Evolutionary conservation across 2,888 invertebrate species (phyloP).

Genomic region (Acrobasis repandana): DNA sequence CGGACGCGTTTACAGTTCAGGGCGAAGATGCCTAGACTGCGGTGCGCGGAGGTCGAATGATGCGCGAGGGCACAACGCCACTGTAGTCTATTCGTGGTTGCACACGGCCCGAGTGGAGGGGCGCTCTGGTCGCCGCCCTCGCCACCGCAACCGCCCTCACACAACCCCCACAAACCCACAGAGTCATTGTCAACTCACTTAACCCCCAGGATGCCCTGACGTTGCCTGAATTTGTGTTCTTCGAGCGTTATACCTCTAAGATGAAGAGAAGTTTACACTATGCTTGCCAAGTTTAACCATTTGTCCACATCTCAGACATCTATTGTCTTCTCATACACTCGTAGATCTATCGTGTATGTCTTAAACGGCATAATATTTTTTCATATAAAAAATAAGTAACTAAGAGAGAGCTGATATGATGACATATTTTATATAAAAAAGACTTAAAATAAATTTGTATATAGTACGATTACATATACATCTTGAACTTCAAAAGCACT

Average conservation of each 20-base stretch:
- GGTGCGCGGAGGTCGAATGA: slow-evolving; percentile 81
- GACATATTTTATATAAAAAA: too few relatives aligned
- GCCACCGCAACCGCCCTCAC: slow-evolving; percentile 43
- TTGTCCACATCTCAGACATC: neutral
- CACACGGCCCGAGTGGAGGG: slow-evolving; percentile 82
- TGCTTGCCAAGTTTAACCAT: slow-evolving; percentile 20
- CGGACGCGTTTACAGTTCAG: slow-evolving; percentile 78
- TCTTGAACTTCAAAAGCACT: too few relatives aligned
- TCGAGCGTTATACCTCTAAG: neutral
- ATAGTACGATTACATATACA: too few relatives aligned
- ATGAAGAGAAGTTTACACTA: slow-evolving; percentile 20
- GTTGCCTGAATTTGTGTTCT: neutral
- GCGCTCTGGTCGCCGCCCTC: slow-evolving; percentile 52
- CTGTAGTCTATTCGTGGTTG: slow-evolving; percentile 80
- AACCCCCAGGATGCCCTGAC: slow-evolving; percentile 23
- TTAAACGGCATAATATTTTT: neutral
- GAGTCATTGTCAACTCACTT: slow-evolving; percentile 29
- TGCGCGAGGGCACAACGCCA: slow-evolving; percentile 74
- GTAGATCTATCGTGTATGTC: neutral
- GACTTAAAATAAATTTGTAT: too few relatives aligned
- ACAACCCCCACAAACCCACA: slow-evolving; percentile 34
- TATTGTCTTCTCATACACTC: neutral
- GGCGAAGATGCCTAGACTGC: slow-evolving; percentile 78
- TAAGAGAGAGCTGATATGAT: too few relatives aligned
- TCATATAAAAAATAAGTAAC: too few relatives aligned